Base-by-base conservation (phyloP, 2,888 invertebrate genomes). In the Acrobasis repandana region DNA sequence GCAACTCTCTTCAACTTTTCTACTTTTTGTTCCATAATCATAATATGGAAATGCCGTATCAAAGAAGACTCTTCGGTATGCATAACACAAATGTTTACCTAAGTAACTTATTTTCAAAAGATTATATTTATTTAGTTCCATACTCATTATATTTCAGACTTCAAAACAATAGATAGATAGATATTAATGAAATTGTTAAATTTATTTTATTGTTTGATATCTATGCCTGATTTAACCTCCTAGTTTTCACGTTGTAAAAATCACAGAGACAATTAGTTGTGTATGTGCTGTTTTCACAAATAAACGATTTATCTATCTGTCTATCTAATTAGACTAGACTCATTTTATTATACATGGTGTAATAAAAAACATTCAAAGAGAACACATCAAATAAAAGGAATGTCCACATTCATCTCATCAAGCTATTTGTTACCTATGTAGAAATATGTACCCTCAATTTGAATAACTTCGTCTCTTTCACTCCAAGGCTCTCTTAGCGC, bases 381-480 rank as follows among this genome's bases (percentile, higher is more conserved):
- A 66, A 65, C 59, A 58, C 67, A 73, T 67, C 65, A 67, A 68
- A 59, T 64, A 67, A 73, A 67, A 63, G 83, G 81, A 80, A 80
- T 85, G 77, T 92, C 91, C 91, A 90, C 76, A 81, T 79, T 85
- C 77, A 82, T 85, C 86, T 83, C 85, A 83, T 82, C 88, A 76
- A 85, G 88, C 90, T 91, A 89, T 91, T 92, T 88, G 89, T 90
- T 89, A 88, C 86, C 90, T 91, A 91, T 90, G 91, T 92, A 91
- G 90, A 91, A 91, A 88, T 92, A 90, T 91, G 91, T 91, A 91
- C 86, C 90, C 90, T 91, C 90, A 90, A 90, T 92, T 91, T 92
- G 87, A 91, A 90, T 91, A 87, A 84, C 79, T 75, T 77, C 69
- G 64, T 90, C 92, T 85, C 90, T 65, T 72, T 91, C 80, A 52